Conservation (phyloP, 2,113 vertebrate genomes). For the Vidua macroura region DNA sequence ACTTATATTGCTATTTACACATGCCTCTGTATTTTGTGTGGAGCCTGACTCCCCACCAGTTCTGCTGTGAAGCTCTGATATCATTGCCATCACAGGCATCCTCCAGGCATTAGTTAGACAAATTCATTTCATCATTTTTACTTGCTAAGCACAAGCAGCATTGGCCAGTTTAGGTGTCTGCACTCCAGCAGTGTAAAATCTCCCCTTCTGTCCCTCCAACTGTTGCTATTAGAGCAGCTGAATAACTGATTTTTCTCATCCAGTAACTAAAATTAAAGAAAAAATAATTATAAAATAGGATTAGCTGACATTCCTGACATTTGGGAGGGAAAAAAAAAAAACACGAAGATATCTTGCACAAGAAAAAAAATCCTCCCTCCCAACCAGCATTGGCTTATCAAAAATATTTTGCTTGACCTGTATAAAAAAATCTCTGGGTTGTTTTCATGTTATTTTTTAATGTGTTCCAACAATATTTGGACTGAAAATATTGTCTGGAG, state of each 20-base stretch:
- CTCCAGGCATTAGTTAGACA: not conserved
- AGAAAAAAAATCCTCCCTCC: not conserved
- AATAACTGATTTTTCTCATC: slow-evolving; percentile 34
- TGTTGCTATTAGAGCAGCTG: slow-evolving; percentile 37
- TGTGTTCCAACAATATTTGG: not conserved
- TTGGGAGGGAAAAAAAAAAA: fast-evolving
- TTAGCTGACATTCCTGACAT: not conserved
- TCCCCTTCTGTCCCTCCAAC: slow-evolving; percentile 56
- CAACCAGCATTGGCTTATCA: not conserved
- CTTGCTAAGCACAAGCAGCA: slow-evolving; percentile 16
- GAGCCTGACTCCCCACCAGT: not conserved
- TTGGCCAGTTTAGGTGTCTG: slow-evolving; percentile 21
- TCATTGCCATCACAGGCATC: not conserved
- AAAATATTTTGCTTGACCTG: slow-evolving; percentile 35
- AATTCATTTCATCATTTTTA: not conserved
- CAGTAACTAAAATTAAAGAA: not conserved
- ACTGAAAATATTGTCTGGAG: not conserved
- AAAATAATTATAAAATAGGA: not conserved
- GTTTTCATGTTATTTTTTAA: slow-evolving; percentile 24
- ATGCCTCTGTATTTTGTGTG: not conserved
- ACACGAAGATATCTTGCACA: not conserved
- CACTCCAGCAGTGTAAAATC: slow-evolving; percentile 40
- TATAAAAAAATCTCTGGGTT: not conserved
- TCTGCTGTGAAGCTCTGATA: not conserved
- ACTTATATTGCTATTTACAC: not conserved